Conservation (phyloP, 2,888 invertebrate genomes). For the Cotesia congregata region DNA sequence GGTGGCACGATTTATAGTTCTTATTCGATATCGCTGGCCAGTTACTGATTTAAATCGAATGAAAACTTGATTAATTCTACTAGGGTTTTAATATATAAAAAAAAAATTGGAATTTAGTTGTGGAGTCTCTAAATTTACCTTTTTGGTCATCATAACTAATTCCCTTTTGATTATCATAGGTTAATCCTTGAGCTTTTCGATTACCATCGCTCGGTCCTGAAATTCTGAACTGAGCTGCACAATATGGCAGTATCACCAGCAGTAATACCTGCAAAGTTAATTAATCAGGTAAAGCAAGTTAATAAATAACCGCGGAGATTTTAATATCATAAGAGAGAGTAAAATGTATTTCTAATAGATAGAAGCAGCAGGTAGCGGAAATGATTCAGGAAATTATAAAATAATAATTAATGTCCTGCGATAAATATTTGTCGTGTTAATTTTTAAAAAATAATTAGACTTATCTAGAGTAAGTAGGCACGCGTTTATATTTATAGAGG, state of each 20-base stretch:
- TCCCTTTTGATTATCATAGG: conserved; percentile 64
- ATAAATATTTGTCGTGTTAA: conserved; percentile 18
- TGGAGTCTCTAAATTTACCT: conserved; percentile 52
- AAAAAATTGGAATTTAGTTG: neutral
- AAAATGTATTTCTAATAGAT: too few species aligned
- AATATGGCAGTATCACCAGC: conserved; percentile 58
- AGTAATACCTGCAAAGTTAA: conserved; percentile 55
- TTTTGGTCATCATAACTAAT: conserved; percentile 64
- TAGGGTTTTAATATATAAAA: too few species aligned
- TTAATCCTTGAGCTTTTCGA: conserved; percentile 64
- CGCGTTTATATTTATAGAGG: neutral
- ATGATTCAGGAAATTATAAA: neutral
- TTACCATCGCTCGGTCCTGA: conserved; percentile 67
- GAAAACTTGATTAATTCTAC: too few species aligned
- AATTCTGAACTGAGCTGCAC: conserved; percentile 66
- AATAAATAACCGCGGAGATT: neutral
- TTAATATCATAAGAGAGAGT: too few species aligned
- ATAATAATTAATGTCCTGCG: neutral
- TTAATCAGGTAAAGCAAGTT: neutral
- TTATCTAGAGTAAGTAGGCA: neutral
- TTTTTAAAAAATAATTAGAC: neutral
- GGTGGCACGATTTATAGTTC: too few species aligned
- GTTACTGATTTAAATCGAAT: too few species aligned
- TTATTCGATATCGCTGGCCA: too few species aligned
- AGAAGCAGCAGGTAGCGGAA: neutral